Evolutionary conservation across 2,113 vertebrate species (phyloP).

Genomic region (Pongo pygmaeus): DNA sequence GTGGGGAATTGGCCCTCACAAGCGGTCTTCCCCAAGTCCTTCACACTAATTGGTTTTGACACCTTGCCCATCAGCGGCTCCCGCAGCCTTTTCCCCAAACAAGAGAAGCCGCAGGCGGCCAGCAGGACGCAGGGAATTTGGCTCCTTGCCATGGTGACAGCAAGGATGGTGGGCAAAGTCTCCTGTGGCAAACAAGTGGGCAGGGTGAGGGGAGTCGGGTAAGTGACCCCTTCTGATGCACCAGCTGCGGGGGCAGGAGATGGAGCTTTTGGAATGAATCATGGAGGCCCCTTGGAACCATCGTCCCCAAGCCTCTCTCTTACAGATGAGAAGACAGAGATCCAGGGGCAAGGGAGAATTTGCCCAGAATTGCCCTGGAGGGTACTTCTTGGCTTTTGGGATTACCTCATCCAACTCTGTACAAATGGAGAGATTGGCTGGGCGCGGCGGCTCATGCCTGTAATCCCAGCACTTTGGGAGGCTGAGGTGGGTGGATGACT

Average conservation of each 20-base stretch:
- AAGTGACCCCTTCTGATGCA: neutral
- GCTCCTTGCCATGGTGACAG: constrained; percentile 70
- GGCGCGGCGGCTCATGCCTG: no score
- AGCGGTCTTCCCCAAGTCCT: constrained; percentile 81
- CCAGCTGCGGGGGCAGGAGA: rapidly evolving
- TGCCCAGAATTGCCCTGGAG: neutral
- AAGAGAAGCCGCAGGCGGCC: constrained; percentile 58
- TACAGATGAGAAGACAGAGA: neutral
- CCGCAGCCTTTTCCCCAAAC: constrained; percentile 68
- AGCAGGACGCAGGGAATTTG: constrained; percentile 71
- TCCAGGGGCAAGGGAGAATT: neutral
- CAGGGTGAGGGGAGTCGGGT: neutral
- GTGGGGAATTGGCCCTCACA: constrained; percentile 79
- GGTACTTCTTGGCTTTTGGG: neutral
- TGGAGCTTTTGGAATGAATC: neutral
- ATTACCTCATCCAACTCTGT: neutral
- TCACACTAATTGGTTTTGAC: constrained; percentile 82
- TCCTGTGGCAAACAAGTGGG: neutral
- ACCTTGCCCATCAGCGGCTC: constrained; percentile 78
- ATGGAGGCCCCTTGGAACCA: neutral
- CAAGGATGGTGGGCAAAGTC: constrained; percentile 63
- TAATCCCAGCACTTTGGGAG: no score
- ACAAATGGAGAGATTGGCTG: no score
- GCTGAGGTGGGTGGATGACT: no score
- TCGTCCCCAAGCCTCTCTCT: neutral